Percentiles rank a stretch among this genome's conserved stretches.
phyloP scores from a whole-genome alignment of 2,888 invertebrate genomes.

The Macrophya annulata region DNA sequence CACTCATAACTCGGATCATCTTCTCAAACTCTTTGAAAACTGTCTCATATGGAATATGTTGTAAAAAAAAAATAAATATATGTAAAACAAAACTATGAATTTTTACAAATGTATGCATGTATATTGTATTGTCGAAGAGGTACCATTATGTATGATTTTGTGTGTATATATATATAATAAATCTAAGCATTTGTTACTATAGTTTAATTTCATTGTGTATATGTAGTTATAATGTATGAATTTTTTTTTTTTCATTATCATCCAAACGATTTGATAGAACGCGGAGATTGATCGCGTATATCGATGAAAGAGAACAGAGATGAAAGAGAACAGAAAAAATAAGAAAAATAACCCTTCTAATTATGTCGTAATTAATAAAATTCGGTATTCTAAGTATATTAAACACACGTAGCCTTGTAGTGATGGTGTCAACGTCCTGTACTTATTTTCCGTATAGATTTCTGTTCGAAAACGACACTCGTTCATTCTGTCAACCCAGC shows the following conservation, averaged over 20 bases:
- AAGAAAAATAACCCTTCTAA: too few relatives aligned
- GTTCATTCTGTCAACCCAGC: conserved; percentile 14
- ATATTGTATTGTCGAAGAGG: neutral
- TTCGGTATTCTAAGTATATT: neutral
- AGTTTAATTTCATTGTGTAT: neutral
- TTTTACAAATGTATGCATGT: neutral
- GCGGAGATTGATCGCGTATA: too few relatives aligned
- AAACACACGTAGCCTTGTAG: neutral
- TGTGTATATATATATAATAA: conserved; percentile 44
- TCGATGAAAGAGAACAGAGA: too few relatives aligned
- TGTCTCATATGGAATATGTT: neutral
- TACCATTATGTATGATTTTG: neutral
- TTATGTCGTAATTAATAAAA: too few relatives aligned
- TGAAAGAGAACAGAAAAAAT: too few relatives aligned
- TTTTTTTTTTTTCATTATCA: too few relatives aligned
- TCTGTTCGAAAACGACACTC: conserved; percentile 5
- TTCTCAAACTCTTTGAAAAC: neutral
- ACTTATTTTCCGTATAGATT: conserved; percentile 4
- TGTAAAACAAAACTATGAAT: neutral
- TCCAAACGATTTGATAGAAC: neutral
- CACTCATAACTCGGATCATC: neutral
- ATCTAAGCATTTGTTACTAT: conserved; percentile 43
- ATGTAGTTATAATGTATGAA: too few relatives aligned
- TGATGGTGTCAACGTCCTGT: conserved; percentile 22
- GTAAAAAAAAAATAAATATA: neutral